phyloP scores from a whole-genome alignment of 2,888 invertebrate genomes.

The Hanleya hanleyi region DNA sequence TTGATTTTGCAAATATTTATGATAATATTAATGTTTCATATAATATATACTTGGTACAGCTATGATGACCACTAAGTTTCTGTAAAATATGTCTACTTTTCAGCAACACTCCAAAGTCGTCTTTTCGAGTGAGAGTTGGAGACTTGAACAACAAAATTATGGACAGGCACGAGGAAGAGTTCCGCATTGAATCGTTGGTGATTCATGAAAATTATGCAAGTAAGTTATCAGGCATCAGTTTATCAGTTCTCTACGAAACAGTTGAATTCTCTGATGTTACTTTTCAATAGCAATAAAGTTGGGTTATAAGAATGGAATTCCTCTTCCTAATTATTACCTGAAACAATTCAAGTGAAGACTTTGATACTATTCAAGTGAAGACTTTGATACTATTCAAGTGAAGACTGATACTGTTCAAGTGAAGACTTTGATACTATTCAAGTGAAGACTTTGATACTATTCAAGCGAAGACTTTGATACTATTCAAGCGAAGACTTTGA shows the following conservation, averaged over 20 bases:
- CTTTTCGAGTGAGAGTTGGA: conserved; percentile 82
- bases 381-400: neutral
- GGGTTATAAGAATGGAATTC: neutral
- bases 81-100: too few species aligned
- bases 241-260: neutral
- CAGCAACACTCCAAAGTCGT: conserved; percentile 72
- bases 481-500: too few species aligned
- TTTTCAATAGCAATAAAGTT: neutral
- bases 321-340: neutral
- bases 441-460: too few species aligned
- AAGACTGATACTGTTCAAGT: too few species aligned
- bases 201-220: conserved; percentile 76
- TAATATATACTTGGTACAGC: too few species aligned
- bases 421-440: too few species aligned
- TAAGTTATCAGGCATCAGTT: conserved; percentile 30
- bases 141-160: conserved; percentile 80
- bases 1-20: too few species aligned
- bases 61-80: too few species aligned
- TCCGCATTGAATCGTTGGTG: conserved; percentile 81
- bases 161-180: conserved; percentile 82
- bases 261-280: neutral
- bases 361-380: neutral
- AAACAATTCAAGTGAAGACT: neutral
- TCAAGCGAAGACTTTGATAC: too few species aligned
- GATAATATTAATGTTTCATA: too few species aligned